Conservation (phyloP, 2,113 vertebrate species). For the Peucedramus taeniatus region DNA sequence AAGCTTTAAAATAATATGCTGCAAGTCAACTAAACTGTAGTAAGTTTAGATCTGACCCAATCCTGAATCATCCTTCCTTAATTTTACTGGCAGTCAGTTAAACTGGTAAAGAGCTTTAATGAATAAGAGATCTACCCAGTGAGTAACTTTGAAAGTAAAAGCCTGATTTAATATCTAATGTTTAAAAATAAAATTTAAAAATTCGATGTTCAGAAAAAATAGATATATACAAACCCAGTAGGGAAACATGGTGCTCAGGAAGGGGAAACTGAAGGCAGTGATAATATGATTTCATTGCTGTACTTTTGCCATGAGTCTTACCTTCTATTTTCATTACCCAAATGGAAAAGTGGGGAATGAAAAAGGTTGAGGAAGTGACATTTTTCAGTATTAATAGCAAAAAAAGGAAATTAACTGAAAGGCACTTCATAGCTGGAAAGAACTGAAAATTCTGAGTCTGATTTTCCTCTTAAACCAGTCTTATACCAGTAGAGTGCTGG, state of each 20-base stretch:
- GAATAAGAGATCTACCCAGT: not conserved
- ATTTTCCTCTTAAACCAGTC: not conserved
- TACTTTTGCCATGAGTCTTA: not conserved
- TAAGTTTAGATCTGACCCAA: not conserved
- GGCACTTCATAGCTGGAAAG: not conserved
- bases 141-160: not conserved
- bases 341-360: not conserved
- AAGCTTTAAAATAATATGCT: not conserved
- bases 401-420: not conserved
- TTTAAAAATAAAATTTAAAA: not conserved
- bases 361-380: not conserved
- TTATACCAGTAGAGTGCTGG: not conserved
- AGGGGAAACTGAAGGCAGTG: not conserved
- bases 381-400: not conserved
- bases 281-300: not conserved
- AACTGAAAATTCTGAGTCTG: not conserved
- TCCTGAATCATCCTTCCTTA: not conserved
- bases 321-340: not conserved
- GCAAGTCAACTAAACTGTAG: not conserved
- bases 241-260: not conserved
- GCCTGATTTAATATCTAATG: not conserved
- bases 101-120: not conserved
- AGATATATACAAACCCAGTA: not conserved
- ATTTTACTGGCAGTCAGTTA: not conserved
- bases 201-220: not conserved